Evolutionary conservation across 2,797 vertebrate species (phyloP).

Genomic region (Tiaroga cobitis): DNA sequence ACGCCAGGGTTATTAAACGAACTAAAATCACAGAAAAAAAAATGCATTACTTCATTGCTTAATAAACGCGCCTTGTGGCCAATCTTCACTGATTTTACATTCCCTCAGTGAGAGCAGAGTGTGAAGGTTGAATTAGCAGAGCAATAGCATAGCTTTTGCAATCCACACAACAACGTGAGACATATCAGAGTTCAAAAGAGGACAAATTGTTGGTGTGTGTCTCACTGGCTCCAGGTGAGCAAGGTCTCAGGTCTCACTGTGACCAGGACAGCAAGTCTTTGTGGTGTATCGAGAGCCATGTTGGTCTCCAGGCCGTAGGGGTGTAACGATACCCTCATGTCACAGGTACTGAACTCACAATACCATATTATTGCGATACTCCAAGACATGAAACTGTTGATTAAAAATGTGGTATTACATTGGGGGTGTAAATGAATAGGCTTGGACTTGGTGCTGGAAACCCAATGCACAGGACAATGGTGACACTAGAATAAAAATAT

Average conservation of each 20-base stretch:
- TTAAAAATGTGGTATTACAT: too few relatives aligned
- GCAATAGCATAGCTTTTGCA: not conserved
- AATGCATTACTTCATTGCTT: not conserved
- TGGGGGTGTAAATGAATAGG: too few relatives aligned
- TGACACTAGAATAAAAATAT: too few relatives aligned
- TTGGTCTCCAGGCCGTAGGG: too few relatives aligned
- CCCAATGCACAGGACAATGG: too few relatives aligned
- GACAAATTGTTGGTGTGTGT: not conserved
- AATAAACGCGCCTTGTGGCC: not conserved
- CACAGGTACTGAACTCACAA: too few relatives aligned
- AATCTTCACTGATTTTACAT: not conserved
- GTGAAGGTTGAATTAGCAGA: not conserved
- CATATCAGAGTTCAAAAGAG: not conserved
- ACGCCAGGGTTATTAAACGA: not conserved
- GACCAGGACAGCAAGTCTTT: not conserved
- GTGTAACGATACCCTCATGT: too few relatives aligned
- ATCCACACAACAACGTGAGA: not conserved
- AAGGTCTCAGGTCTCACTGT: not conserved
- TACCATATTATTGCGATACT: too few relatives aligned
- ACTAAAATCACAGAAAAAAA: not conserved
- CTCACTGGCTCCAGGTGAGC: too few relatives aligned
- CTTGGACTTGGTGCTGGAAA: too few relatives aligned
- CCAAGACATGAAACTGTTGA: too few relatives aligned
- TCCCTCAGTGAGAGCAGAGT: not conserved
- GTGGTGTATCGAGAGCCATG: not conserved